Percentiles rank a stretch among this genome's conserved stretches.
Conservation (phyloP, 1,140 invertebrate genomes). For the Drosophila neocordata region DNA sequence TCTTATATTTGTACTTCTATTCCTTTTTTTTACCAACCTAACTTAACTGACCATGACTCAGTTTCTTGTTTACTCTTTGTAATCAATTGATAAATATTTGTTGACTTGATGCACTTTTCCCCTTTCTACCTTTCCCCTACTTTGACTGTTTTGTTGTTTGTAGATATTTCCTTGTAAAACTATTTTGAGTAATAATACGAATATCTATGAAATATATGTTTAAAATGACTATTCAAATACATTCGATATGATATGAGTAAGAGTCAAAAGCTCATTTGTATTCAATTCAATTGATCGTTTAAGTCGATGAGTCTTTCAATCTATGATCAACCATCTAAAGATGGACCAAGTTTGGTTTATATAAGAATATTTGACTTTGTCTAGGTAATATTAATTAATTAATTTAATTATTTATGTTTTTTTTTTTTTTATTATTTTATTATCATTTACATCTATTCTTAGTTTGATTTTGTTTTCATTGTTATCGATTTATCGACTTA, state of each 20-base stretch:
- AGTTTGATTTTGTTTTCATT: no score
- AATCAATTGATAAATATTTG: slow-evolving; percentile 67
- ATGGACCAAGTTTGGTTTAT: no score
- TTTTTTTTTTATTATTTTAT: no score
- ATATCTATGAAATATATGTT: not conserved
- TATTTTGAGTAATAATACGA: slow-evolving; percentile 38
- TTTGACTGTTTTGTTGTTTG: not conserved
- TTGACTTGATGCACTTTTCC: slow-evolving; percentile 55
- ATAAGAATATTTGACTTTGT: no score
- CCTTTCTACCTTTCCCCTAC: not conserved
- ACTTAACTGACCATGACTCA: slow-evolving; percentile 65
- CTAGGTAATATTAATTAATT: no score
- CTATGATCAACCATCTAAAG: no score
- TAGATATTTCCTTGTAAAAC: slow-evolving; percentile 25
- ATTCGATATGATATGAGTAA: not conserved
- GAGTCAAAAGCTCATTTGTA: not conserved
- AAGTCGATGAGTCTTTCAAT: not conserved
- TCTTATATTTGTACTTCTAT: not conserved
- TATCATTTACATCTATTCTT: no score
- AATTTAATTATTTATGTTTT: no score
- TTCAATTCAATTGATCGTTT: not conserved
- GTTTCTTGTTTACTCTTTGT: slow-evolving; percentile 46
- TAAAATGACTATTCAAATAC: not conserved
- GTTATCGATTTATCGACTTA: no score
- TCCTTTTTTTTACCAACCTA: not conserved